These are phyloP conservation scores for Planococcus citri DNA, from an alignment of 1,140 invertebrate species.

Conservation along the genomic window DNA sequence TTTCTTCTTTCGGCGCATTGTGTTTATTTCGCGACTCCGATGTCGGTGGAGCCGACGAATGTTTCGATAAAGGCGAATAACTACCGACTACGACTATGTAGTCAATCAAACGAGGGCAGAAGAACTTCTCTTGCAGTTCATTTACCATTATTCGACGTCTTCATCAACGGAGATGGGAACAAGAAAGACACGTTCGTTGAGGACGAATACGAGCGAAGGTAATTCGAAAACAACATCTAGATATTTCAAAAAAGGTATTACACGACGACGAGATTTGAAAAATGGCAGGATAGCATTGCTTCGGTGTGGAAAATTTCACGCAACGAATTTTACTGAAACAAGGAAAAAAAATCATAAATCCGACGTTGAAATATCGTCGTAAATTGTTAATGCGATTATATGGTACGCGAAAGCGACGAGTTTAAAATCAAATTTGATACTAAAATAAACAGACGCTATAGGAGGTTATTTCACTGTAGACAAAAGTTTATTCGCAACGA, in stretches of 20 bases:
- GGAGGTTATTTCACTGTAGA: too few relatives aligned
- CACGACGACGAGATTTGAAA: not conserved
- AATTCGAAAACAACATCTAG: not conserved
- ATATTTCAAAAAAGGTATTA: too few relatives aligned
- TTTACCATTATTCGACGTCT: slow-evolving; percentile 7
- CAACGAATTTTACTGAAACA: not conserved
- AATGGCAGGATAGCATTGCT: slow-evolving; percentile 1
- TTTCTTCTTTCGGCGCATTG: not conserved
- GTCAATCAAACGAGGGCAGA: slow-evolving; percentile 73
- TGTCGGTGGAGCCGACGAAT: not conserved
- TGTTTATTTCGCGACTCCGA: not conserved
- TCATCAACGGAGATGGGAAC: not conserved
- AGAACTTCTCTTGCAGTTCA: slow-evolving; percentile 20
- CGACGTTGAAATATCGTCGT: too few relatives aligned
- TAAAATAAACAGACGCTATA: too few relatives aligned
- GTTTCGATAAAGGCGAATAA: slow-evolving; percentile 46
- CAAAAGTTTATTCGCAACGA: too few relatives aligned
- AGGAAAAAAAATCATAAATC: not conserved
- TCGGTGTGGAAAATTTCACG: not conserved
- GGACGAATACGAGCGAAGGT: not conserved
- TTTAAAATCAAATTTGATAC: too few relatives aligned
- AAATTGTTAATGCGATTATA: too few relatives aligned
- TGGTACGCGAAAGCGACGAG: too few relatives aligned
- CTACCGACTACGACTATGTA: slow-evolving; percentile 94
- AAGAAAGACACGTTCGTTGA: not conserved